Base-by-base conservation (phyloP, 2,888 invertebrate genomes). In the Caenorhabditis parvicauda region DNA sequence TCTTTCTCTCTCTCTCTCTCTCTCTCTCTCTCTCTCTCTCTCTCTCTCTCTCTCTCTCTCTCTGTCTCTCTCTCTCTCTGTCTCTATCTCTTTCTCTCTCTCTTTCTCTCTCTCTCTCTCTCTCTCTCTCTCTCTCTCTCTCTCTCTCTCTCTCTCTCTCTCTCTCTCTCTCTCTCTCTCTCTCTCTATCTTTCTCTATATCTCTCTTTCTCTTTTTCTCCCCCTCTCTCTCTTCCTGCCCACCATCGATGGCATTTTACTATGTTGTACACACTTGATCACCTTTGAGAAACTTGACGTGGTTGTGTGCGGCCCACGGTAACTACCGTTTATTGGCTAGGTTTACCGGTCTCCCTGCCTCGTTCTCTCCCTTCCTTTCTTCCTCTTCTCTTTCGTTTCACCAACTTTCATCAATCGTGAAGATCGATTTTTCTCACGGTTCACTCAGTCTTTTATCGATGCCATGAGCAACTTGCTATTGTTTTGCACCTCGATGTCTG, bases 1-100 rank as follows among this genome's bases (percentile, higher is more conserved):
- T 44, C 41, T 47, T 43, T 43, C 19, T 47, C 29, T 38, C 29
- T 45, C 48, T 38, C 37, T 35, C 56, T 45, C 29, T 46, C 44
- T 51, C 19, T 49, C 46, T 32, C 35, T 44, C 39, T 44, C 24
- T 48, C 12, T 42, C 22, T 45, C 28, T 21, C 46, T 24, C 17
- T 21, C 25, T 22, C 27, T 22, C 52, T 29, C 51, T 39, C 41
- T 21, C 53, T 22, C 14, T 54, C 27, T 9, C 22, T 44, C 28
- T 44, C 44, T 22, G 2, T 42, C 52, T 12, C 22, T 44, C 29
- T 25, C 45, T 27, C 45, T 46, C 46, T 21, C 43, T 22, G 65
- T 54, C 35, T 75, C 70, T 35, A 45, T 57, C 2, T 62, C 39
- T 47, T 64, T 64, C 42, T 77, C 77, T 21, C 54, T 49, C 9